phyloP scores from a whole-genome alignment of 2,797 vertebrate species.

The Hipposideros larvatus region DNA sequence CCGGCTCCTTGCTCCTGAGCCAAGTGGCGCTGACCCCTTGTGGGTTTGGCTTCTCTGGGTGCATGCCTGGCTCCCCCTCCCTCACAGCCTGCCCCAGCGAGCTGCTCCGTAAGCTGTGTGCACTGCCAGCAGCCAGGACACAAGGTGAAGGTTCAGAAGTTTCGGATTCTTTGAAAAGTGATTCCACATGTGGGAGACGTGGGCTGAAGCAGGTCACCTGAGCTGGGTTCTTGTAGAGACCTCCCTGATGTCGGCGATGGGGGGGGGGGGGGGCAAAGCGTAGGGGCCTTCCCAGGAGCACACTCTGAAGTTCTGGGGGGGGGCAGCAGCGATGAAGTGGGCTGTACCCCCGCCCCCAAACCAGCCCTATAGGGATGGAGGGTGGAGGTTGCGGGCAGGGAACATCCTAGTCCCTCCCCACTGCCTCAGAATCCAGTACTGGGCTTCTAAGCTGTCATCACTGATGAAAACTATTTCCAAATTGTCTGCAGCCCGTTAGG shows the following conservation, averaged over 20 bases:
- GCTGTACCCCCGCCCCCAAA: neutral
- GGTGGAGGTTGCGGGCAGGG: neutral
- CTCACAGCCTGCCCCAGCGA: neutral
- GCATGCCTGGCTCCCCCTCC: neutral
- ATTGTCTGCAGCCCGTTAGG: rapidly evolving
- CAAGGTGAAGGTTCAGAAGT: neutral
- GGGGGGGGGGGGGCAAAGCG: too few species aligned
- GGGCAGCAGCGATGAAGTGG: neutral
- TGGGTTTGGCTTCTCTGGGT: neutral
- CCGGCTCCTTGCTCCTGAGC: neutral
- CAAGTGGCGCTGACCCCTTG: neutral
- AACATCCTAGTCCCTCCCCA: neutral
- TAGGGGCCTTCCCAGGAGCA: neutral
- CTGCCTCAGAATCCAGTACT: neutral
- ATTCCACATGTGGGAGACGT: neutral
- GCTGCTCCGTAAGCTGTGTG: neutral
- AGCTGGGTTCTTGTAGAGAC: neutral
- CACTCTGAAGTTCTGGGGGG: too few species aligned
- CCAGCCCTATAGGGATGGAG: too few species aligned
- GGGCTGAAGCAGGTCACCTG: neutral
- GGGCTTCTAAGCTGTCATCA: neutral
- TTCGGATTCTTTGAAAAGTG: slow-evolving; percentile 15
- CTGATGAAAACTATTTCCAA: neutral
- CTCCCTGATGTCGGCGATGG: neutral
- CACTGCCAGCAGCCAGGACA: neutral